Base-by-base conservation (phyloP, 2,888 invertebrate species). In the Aphodius granarius region DNA sequence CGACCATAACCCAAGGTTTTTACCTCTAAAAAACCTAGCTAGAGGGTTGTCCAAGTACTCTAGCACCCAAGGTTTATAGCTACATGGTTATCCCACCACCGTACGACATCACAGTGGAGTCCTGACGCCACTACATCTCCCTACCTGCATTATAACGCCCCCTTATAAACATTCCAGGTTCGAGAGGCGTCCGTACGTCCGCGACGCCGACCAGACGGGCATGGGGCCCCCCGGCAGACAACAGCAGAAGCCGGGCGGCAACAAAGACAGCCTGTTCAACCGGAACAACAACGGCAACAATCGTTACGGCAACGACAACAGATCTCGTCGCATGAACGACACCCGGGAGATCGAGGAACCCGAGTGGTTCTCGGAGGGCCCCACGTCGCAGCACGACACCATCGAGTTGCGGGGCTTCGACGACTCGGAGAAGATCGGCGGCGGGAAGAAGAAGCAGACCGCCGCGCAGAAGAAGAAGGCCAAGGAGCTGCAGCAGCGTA, bases 381-480 rank as follows among this genome's bases (percentile, higher is more conserved):
- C 97, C 68, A 94, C 94, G 78, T 97, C 97, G 78, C 95, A 97
- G 85, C 89, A 93, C 83, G 98, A 98, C 83, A 96, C 95, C 63
- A 98, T 98, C 82, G 98, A 98, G 87, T 89, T 98, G 81, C 93
- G 94, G 71, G 98, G 98, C 17, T 98, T 98, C 87, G 97, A 97
- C 82, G 91, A 92, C 0, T 88, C 86, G 63, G 87, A 88, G 64
- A 87, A 78, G 73, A 77, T 76, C 71, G 71, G 66, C 71, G 73
- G 73, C 71, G 72, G 63, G 0, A 84, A 84, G 77, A 89, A 89
- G 78, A 88, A 88, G 78, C 85, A 86, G 74, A 86, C 88, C 1
- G 84, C 87, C 3, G 86, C 87, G 0, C 87, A 87, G 78, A 87
- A 88, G 80, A 88, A 88, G 81, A 77, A 73, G 66, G 74, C 77